Conservation (phyloP, 2,113 vertebrate species). For the Tragulus kanchil region DNA sequence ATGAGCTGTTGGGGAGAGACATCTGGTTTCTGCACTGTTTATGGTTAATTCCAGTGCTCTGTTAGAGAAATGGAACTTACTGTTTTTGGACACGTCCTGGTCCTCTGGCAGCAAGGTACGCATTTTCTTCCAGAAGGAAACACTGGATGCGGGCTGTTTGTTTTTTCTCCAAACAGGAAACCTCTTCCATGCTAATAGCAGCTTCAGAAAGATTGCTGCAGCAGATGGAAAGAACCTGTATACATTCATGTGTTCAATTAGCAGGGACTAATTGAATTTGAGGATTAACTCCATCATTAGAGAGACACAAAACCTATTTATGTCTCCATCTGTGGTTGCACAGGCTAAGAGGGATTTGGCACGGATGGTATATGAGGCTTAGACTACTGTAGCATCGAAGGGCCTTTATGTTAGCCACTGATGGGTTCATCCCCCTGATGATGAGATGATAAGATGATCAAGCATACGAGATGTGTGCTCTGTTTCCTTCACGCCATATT, state of each 20-base stretch:
- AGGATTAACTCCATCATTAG: constrained; percentile 60
- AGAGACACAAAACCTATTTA: not conserved
- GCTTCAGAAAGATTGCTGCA: constrained; percentile 56
- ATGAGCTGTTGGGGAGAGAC: not conserved
- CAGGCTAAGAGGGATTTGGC: not conserved
- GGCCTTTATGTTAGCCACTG: not conserved
- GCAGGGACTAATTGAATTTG: constrained; percentile 66
- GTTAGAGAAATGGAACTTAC: not conserved
- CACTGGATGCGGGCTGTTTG: constrained; percentile 19
- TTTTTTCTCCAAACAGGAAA: constrained; percentile 70
- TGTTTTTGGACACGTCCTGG: not conserved
- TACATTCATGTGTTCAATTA: constrained; percentile 42
- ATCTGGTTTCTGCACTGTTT: constrained; percentile 52
- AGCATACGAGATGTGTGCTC: not conserved
- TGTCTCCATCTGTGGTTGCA: not conserved
- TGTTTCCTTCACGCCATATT: not conserved
- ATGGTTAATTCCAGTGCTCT: constrained; percentile 3
- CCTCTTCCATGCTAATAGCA: constrained; percentile 48
- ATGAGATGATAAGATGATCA: not conserved
- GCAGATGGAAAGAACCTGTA: constrained; percentile 68
- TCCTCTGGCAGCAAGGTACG: constrained; percentile 63
- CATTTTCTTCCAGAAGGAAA: constrained; percentile 65
- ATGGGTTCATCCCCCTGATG: not conserved
- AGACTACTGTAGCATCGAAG: not conserved
- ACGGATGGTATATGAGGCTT: not conserved